Percentiles rank a stretch among this genome's conserved stretches.
Conservation (phyloP, 2,113 vertebrate species). For the Albula goreensis region DNA sequence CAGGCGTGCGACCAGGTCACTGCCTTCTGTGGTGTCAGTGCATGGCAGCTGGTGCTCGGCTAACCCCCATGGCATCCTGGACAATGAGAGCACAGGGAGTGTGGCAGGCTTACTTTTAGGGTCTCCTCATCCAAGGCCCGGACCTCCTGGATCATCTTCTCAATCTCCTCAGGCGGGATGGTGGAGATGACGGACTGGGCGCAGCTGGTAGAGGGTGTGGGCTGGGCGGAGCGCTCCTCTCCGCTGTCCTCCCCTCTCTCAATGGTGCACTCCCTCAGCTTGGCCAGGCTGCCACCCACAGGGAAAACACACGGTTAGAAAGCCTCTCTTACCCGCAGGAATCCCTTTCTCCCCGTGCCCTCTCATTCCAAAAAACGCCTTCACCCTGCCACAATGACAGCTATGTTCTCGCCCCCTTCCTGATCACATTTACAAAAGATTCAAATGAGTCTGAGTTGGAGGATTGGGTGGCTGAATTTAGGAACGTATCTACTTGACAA, state of each 20-base stretch:
- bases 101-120: constrained; percentile 73
- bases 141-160: constrained; percentile 83
- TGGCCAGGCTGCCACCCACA: constrained; percentile 74
- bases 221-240: constrained; percentile 37
- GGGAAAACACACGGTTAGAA: neutral
- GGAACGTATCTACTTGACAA: neutral
- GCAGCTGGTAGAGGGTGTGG: constrained; percentile 47
- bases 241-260: constrained; percentile 59
- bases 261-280: constrained; percentile 77
- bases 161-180: constrained; percentile 79
- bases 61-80: neutral
- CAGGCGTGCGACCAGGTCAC: neutral
- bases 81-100: neutral
- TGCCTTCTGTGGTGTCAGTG: neutral
- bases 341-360: neutral
- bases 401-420: neutral
- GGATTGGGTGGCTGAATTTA: neutral
- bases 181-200: constrained; percentile 84
- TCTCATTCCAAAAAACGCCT: neutral
- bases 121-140: constrained; percentile 79
- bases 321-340: neutral
- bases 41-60: neutral
- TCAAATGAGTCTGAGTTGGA: neutral
- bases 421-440: neutral
- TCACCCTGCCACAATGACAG: neutral